phyloP scores from a whole-genome alignment of 2,797 vertebrate genomes.

The Tapirus indicus region DNA sequence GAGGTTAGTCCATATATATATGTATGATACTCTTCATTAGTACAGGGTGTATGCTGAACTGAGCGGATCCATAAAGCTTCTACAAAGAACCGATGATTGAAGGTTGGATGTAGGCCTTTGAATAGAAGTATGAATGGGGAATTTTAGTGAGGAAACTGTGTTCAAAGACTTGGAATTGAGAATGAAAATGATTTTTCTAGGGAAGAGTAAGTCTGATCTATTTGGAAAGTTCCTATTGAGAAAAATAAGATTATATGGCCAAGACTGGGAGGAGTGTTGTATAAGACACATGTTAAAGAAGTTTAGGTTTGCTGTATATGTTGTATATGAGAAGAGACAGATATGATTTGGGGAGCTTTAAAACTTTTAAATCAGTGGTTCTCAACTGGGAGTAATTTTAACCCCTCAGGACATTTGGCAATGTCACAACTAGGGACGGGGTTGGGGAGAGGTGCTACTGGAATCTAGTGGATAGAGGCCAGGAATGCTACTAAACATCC shows the following conservation, averaged over 20 bases:
- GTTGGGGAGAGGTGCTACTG: neutral
- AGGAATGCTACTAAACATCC: neutral
- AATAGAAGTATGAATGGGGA: neutral
- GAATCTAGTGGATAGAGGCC: neutral
- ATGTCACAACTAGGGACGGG: neutral
- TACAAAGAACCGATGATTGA: neutral
- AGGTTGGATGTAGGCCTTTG: neutral
- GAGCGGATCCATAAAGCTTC: neutral
- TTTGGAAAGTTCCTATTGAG: constrained; percentile 50
- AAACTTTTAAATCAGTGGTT: neutral
- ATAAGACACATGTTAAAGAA: neutral
- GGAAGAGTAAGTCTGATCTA: neutral
- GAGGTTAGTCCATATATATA: neutral
- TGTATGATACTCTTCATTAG: neutral
- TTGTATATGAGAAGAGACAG: neutral
- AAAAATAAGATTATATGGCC: constrained; percentile 32
- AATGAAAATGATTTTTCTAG: constrained; percentile 47
- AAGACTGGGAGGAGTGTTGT: neutral
- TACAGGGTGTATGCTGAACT: neutral
- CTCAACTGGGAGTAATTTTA: neutral
- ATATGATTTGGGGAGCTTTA: constrained; percentile 21
- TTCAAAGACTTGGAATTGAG: constrained; percentile 29
- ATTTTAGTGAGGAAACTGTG: constrained; percentile 38
- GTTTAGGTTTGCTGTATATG: neutral
- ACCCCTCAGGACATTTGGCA: neutral